Conservation (phyloP, 37 sponge, comb jelly and placozoan genomes). For the Mnemiopsis leidyi region DNA sequence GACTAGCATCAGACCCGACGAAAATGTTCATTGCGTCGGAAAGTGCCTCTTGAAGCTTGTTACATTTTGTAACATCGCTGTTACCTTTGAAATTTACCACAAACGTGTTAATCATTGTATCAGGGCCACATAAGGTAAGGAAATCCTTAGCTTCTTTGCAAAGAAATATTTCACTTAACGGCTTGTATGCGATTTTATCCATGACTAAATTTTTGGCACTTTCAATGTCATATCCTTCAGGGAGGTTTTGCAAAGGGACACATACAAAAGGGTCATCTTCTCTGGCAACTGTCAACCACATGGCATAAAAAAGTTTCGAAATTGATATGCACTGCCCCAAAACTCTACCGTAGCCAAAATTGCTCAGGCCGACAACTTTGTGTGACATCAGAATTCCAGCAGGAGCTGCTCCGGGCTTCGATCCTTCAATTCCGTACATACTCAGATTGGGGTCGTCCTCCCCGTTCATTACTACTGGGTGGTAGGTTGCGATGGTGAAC, state of each 20-base stretch:
- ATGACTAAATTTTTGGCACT: not conserved
- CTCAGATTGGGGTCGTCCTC: not conserved
- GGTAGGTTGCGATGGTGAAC: not conserved
- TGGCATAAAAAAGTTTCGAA: not conserved
- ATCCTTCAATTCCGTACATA: not conserved
- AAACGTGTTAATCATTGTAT: conserved; percentile 64
- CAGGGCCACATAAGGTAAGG: conserved; percentile 44
- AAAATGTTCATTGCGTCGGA: conserved; percentile 43
- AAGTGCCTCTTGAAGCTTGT: conserved; percentile 30
- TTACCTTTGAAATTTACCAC: conserved; percentile 58
- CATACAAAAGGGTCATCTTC: conserved; percentile 24
- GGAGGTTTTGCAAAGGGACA: not conserved
- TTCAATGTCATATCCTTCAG: conserved; percentile 39
- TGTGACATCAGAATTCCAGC: not conserved
- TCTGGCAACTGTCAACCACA: conserved; percentile 14
- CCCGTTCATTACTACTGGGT: not conserved
- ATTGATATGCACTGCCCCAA: conserved; percentile 22
- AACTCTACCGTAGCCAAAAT: not conserved
- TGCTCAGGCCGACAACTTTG: not conserved
- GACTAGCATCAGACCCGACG: conserved; percentile 1
- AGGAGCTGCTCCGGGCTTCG: conserved; percentile 4
- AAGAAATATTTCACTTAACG: not conserved
- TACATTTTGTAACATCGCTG: not conserved
- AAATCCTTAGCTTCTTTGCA: conserved; percentile 30
- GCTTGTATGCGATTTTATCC: conserved; percentile 57